These are phyloP conservation scores for Parus major DNA, from an alignment of 2,113 vertebrate genomes.

Conservation along the genomic window DNA sequence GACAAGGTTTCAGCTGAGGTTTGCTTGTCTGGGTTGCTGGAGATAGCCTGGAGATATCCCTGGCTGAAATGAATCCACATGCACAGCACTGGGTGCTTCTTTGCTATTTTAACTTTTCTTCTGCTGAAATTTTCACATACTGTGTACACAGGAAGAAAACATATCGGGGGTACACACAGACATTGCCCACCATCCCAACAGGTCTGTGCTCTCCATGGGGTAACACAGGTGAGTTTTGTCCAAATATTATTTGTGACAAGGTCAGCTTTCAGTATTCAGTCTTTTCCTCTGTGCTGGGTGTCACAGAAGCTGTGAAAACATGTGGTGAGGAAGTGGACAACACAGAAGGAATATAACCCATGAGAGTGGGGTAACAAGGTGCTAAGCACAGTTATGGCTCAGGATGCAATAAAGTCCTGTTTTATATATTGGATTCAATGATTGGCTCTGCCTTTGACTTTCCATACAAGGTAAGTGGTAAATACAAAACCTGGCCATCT, in stretches of 20 bases:
- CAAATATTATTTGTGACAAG: background rate
- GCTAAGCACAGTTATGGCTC: background rate
- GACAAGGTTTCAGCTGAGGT: background rate
- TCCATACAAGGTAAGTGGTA: background rate
- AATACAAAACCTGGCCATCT: background rate
- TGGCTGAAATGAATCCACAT: background rate
- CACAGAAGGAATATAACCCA: background rate
- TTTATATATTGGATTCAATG: background rate
- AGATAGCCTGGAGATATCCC: background rate
- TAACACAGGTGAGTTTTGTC: background rate
- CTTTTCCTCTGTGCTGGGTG: background rate
- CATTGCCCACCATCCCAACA: background rate
- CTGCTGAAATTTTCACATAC: background rate
- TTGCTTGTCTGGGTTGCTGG: background rate
- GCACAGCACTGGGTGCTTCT: background rate
- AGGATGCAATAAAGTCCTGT: background rate
- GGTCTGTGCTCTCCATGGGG: background rate
- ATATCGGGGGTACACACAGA: background rate
- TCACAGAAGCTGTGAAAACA: background rate
- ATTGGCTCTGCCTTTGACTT: background rate
- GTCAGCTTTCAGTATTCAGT: background rate
- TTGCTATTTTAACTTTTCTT: background rate
- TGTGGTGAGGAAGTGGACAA: fast-evolving
- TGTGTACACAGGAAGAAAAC: background rate
- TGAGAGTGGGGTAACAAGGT: background rate